Base-by-base conservation (phyloP, 2,797 vertebrate genomes). In the Microctenopoma steveboyesi region DNA sequence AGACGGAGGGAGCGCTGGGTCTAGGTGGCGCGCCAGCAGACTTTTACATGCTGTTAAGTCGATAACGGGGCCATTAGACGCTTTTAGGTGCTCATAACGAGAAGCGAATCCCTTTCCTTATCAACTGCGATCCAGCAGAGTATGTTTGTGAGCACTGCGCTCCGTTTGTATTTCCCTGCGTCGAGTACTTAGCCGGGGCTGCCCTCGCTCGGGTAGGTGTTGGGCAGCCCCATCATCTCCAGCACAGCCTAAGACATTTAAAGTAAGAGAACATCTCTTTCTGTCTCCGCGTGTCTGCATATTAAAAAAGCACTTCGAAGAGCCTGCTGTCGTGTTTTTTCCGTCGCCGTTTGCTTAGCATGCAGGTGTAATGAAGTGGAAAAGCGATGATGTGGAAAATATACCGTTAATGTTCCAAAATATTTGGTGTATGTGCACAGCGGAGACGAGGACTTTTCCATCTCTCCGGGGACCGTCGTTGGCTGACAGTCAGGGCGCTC, bases 401-500 rank as follows among this genome's bases (percentile, higher is more conserved):
- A 79, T 68, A 69, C 64, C 57, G 54, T 65, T 87, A 86, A 90
- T 83, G 78, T 82, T 89, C 80, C 76, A 80, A 81, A 84, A 85
- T 90, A 87, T 83, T 77, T 69, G 66, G 67, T 61, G 66, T 66
- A 81, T 60, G 63, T 56, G 69, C 69, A 76, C 16, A 63, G 79
- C 66, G 80, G 74, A 82, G 83, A 81, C 67, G 46, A 83, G 79
- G 88, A 81, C 79, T 79, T 74, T 74, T 80, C 65, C 33, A 1
- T 25, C 57, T 85, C 85, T 80, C 78, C 53, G 1, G 83, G 83
- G 84, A 77, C 57, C n/a, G 62, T 40, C 39, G 49, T 42, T 58
- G 69, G 83, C 74, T 76, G 74, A 72, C 86, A 73, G 83, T 68
- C n/a, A 43, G 61, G 77, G 72, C 83, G 77, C 86, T 81, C 73